Conservation (phyloP, 2,797 vertebrate genomes). For the Melopsittacus undulatus region DNA sequence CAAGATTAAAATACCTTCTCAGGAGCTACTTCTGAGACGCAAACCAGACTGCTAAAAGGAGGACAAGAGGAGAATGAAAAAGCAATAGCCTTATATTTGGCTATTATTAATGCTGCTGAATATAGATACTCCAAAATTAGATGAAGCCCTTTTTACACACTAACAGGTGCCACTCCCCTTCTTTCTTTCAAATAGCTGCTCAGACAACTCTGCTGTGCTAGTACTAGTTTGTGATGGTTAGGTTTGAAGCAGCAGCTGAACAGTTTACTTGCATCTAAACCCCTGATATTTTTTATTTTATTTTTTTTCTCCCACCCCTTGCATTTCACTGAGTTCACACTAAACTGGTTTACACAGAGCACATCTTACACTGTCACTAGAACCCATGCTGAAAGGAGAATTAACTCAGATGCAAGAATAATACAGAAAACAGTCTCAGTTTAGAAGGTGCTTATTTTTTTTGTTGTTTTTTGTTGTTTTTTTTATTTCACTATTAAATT, state of each 20-base stretch:
- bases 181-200: constrained; percentile 8
- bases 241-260: constrained; percentile 35
- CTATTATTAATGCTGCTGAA: background rate
- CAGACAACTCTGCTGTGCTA: background rate
- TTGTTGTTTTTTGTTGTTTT: too few species aligned
- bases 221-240: background rate
- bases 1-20: background rate
- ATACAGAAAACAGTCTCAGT: background rate
- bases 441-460: background rate
- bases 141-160: background rate
- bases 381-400: background rate
- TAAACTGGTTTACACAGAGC: background rate
- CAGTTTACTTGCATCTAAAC: constrained; percentile 7
- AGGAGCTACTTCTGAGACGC: background rate
- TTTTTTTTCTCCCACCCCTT: background rate
- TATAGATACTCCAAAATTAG: constrained; percentile 17
- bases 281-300: background rate
- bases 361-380: background rate
- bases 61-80: background rate
- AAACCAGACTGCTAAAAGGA: background rate
- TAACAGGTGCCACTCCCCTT: constrained; percentile 31
- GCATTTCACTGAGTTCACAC: background rate
- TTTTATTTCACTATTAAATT: background rate
- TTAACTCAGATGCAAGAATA: background rate
- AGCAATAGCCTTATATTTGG: background rate